These are phyloP conservation scores for Xanthia icteritia DNA, from an alignment of 2,888 invertebrate species.

Conservation along the genomic window DNA sequence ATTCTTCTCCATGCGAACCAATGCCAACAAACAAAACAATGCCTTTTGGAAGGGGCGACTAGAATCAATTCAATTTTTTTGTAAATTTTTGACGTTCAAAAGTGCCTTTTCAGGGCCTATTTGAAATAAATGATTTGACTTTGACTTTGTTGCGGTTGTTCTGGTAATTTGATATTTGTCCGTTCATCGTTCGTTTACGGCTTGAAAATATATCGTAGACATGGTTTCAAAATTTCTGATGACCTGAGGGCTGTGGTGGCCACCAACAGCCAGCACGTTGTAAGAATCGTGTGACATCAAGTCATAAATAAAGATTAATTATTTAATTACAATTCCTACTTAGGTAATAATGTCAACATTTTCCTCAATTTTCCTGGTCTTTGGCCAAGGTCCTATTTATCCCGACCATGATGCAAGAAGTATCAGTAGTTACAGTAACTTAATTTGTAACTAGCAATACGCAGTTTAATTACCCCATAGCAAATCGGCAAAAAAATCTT, in stretches of 20 bases:
- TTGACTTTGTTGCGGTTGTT: too few species aligned
- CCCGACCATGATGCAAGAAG: conserved; percentile 18
- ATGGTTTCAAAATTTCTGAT: neutral
- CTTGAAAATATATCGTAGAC: neutral
- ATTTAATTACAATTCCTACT: neutral
- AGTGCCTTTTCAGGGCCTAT: too few species aligned
- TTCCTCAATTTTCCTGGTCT: conserved; percentile 4
- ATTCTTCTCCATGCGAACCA: too few species aligned
- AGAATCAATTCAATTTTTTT: too few species aligned
- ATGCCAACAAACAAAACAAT: too few species aligned
- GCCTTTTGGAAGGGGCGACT: too few species aligned
- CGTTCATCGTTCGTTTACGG: neutral
- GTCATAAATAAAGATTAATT: neutral
- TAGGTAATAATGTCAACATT: neutral
- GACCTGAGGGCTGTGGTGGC: neutral
- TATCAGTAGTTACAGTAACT: neutral
- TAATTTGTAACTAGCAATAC: neutral
- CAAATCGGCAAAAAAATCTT: too few species aligned
- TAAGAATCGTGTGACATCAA: neutral
- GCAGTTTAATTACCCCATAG: neutral
- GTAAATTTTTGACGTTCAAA: too few species aligned
- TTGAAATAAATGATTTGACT: too few species aligned
- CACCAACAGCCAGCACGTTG: neutral
- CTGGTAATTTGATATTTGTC: neutral
- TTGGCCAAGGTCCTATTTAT: neutral